phyloP scores from a whole-genome alignment of 2,888 invertebrate species.

The Noctua pronuba region DNA sequence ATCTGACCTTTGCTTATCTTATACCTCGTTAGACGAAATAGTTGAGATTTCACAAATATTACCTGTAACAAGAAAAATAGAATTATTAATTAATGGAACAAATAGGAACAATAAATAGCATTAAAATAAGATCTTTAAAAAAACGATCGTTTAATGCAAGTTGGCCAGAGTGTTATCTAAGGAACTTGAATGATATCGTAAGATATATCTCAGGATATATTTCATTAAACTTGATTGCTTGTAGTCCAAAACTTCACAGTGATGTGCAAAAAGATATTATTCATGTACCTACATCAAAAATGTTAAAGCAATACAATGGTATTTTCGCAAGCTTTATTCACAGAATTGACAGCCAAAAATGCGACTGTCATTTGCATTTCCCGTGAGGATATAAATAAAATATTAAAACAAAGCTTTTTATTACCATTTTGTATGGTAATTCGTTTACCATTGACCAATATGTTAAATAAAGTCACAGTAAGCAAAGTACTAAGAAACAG shows the following conservation, averaged over 20 bases:
- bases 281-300: background rate
- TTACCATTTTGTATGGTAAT: slow-evolving; percentile 49
- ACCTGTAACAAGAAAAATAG: slow-evolving; percentile 59
- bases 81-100: background rate
- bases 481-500: background rate
- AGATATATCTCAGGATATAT: background rate
- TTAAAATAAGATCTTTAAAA: background rate
- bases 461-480: slow-evolving; percentile 30
- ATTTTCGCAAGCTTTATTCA: slow-evolving; percentile 20
- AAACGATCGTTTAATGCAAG: background rate
- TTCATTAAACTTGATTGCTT: background rate
- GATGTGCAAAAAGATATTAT: background rate
- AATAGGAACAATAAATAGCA: background rate
- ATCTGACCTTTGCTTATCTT: slow-evolving; percentile 48
- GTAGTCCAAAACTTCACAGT: background rate
- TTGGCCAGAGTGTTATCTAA: background rate
- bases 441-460: slow-evolving; percentile 51
- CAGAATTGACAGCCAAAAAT: slow-evolving; percentile 32
- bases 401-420: slow-evolving; percentile 46
- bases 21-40: slow-evolving; percentile 16
- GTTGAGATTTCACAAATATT: slow-evolving; percentile 36
- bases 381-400: slow-evolving; percentile 40
- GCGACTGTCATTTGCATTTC: slow-evolving; percentile 44
- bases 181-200: background rate
- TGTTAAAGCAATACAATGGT: slow-evolving; percentile 2